A percentile compares a stretch with the other conserved stretches of the same genome.
Evolutionary conservation across 2,888 invertebrate genomes (phyloP).

Genomic region (Dromius quadrimaculatus): DNA sequence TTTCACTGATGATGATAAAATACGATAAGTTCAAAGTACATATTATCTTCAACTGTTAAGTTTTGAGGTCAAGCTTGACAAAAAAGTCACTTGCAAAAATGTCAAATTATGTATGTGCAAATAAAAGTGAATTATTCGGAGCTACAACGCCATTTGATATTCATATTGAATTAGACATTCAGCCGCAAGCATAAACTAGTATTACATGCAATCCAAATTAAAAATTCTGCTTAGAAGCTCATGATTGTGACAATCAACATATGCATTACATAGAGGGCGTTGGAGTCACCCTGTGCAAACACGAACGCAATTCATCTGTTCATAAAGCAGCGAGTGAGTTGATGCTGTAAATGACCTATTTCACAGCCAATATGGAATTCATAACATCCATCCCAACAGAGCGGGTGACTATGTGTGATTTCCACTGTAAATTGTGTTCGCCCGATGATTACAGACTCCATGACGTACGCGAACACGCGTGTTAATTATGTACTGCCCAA

Average conservation of each 20-base stretch:
- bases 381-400: constrained; percentile 41
- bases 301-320: constrained; percentile 8
- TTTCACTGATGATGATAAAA: too few relatives aligned
- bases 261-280: constrained; percentile 21
- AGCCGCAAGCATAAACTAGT: too few relatives aligned
- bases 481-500: constrained; percentile 22
- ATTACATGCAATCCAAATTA: too few relatives aligned
- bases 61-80: too few relatives aligned
- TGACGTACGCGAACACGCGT: constrained; percentile 25
- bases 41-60: too few relatives aligned
- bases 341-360: constrained; percentile 49
- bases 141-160: too few relatives aligned
- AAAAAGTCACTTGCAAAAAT: too few relatives aligned
- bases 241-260: neutral
- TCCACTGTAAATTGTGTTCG: constrained; percentile 46
- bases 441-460: constrained; percentile 39
- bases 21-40: too few relatives aligned
- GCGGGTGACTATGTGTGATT: constrained; percentile 38
- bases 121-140: too few relatives aligned
- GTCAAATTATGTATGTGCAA: too few relatives aligned
- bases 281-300: neutral
- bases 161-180: too few relatives aligned
- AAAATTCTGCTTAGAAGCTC: neutral
- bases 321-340: constrained; percentile 27
- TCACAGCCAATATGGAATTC: constrained; percentile 51